phyloP scores from a whole-genome alignment of 1,140 invertebrate species.

The Amphibalanus amphitrite region DNA sequence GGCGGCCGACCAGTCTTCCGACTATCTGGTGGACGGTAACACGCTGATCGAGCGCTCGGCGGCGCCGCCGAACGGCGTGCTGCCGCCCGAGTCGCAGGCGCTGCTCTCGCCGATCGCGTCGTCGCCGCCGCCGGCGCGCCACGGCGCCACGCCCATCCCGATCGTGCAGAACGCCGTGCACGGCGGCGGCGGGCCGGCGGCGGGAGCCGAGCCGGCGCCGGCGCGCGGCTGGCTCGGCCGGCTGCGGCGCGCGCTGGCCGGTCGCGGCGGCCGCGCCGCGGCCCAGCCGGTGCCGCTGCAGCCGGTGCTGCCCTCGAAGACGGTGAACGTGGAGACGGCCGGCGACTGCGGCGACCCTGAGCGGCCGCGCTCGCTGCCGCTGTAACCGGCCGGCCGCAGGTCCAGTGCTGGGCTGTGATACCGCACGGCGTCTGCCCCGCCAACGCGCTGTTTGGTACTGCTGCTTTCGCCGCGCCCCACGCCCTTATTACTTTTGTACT shows the following conservation, averaged over 20 bases:
- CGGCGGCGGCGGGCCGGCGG: constrained; percentile 17
- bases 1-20: constrained; percentile 38
- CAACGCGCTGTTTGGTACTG: no score
- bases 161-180: constrained; percentile 59
- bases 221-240: background rate
- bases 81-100: constrained; percentile 20
- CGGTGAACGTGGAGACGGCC: background rate
- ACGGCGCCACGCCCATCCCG: constrained; percentile 29
- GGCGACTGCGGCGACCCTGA: background rate
- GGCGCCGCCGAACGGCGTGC: constrained; percentile 25
- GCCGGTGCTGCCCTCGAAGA: constrained; percentile 7
- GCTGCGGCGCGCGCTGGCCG: background rate
- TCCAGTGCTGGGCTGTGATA: no score
- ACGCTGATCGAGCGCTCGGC: constrained; percentile 48
- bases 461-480: no score
- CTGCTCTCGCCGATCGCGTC: background rate
- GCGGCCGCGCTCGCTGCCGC: background rate
- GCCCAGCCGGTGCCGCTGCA: constrained; percentile 17
- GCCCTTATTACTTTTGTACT: no score
- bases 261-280: constrained; percentile 16
- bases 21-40: constrained; percentile 38
- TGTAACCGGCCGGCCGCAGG: background rate
- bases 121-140: no score
- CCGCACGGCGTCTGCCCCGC: no score
- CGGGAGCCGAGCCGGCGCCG: no score